Conservation (phyloP, 2,888 invertebrate species). For the Spicauda simplicius region DNA sequence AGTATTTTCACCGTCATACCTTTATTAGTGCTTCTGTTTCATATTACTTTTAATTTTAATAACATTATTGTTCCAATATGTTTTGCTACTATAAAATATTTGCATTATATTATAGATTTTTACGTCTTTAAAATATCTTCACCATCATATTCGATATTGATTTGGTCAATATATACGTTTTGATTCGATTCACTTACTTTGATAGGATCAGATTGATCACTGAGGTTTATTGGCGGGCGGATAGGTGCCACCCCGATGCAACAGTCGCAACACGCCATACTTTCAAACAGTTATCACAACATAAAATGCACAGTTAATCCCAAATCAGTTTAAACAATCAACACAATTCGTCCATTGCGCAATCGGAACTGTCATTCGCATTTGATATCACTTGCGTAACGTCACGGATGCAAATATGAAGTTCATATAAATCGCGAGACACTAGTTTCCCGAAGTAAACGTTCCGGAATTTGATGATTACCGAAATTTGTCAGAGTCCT, state of each 20-base stretch:
- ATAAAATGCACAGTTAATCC: slow-evolving; percentile 60
- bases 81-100: too few species aligned
- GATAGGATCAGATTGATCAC: slow-evolving; percentile 89
- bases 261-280: slow-evolving; percentile 87
- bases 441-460: slow-evolving; percentile 43
- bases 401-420: slow-evolving; percentile 33
- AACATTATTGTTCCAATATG: too few species aligned
- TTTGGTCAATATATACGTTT: not conserved
- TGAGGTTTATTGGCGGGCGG: slow-evolving; percentile 90
- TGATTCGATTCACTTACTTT: slow-evolving; percentile 86
- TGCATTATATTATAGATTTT: too few species aligned
- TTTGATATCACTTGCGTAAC: slow-evolving; percentile 47
- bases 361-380: slow-evolving; percentile 54
- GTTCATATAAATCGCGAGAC: slow-evolving; percentile 41
- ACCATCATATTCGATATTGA: not conserved
- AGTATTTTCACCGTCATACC: too few species aligned
- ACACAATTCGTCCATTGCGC: slow-evolving; percentile 63
- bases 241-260: slow-evolving; percentile 89
- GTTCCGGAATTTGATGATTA: slow-evolving; percentile 45
- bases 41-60: too few species aligned
- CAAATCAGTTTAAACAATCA: slow-evolving; percentile 50
- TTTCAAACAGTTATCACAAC: slow-evolving; percentile 52
- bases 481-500: slow-evolving; percentile 49
- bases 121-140: not conserved
- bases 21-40: too few species aligned